Base-by-base conservation (phyloP, 1,140 invertebrate species). In the Lamellibrachia luymesi region DNA sequence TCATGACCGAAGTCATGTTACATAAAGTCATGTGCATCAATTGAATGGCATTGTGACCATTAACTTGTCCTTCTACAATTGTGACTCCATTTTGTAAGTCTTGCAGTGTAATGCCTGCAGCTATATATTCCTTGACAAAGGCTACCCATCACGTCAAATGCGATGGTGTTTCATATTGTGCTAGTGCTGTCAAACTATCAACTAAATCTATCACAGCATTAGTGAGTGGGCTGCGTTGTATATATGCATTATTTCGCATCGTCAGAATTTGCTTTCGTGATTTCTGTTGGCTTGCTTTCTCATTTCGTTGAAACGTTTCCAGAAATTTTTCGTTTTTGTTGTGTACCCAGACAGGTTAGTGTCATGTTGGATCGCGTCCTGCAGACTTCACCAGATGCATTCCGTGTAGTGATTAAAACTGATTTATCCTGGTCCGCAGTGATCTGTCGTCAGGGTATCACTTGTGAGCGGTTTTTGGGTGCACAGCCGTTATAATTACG, bases 241-340 rank as follows among this genome's bases (percentile, higher is more conserved):
- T 80, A 80, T 80, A 22, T 17, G 64, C 13, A 80, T 80, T 2
- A 22, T 80, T 80, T 80, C 64, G 64, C 25, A 22, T 80, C 64
- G 17, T 80, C 64, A 80, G 64, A 80, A 80, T 22, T 80, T 10
- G 64, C 64, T 80, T 10, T 80, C 64, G 64, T 22, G 64, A 80
- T 80, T 80, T 80, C 64, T 80, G 64, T 80, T 80, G 64, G 64
- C 64, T 80, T 80, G 64, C 64, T 80, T 80, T 80, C 64, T 80
- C 64, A 2, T 80, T 80, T 80, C 64, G 64, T 80, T 80, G 64
- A 80, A 22, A 80, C 64, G 25, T 80, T 80, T 80, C 64, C 25
- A 22, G 64, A 80, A 80, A 80, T 80, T 1, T 80, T 80, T 80
- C 64, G 64, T 80, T 80, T 8, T 80, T 80, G 64, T 80, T 80